A percentile compares a stretch with the other conserved stretches of the same genome.
Conservation (phyloP, 2,888 invertebrate genomes). For the Drosophila paracracens region DNA sequence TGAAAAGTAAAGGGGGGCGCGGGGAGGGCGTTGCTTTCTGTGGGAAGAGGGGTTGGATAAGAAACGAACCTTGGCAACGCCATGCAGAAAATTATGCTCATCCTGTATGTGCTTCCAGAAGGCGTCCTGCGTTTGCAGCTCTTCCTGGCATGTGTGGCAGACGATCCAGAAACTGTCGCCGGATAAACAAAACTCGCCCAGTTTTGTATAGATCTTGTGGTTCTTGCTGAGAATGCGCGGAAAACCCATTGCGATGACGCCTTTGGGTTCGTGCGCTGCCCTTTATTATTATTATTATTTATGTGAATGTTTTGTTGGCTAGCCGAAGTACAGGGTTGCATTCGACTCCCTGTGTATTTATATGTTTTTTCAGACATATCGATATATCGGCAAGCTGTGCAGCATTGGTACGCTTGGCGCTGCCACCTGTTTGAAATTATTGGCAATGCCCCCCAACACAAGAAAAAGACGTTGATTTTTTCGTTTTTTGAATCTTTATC, state of each 20-base stretch:
- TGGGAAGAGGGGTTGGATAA: neutral
- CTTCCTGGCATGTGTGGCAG: conserved; percentile 82
- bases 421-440: conserved; percentile 15
- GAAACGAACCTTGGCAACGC: conserved; percentile 70
- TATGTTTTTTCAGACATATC: conserved; percentile 17
- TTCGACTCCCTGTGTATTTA: conserved; percentile 1
- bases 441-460: neutral
- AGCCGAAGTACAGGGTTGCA: conserved; percentile 48
- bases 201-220: conserved; percentile 82
- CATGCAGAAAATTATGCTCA: conserved; percentile 83
- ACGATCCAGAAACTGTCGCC: conserved; percentile 82
- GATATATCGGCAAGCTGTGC: conserved; percentile 11
- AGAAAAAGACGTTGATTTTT: neutral
- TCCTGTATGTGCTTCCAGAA: conserved; percentile 84
- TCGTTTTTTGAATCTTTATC: conserved; percentile 23
- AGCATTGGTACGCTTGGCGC: conserved; percentile 10
- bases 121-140: conserved; percentile 82
- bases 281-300: conserved; percentile 67
- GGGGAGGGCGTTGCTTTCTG: neutral
- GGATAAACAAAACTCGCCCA: conserved; percentile 82
- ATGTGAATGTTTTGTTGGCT: conserved; percentile 62
- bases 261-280: conserved; percentile 48
- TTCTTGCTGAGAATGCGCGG: conserved; percentile 83
- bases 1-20: neutral
- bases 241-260: conserved; percentile 79